These are phyloP conservation scores for Dromaius novaehollandiae DNA, from an alignment of 2,113 vertebrate species.

Conservation along the genomic window DNA sequence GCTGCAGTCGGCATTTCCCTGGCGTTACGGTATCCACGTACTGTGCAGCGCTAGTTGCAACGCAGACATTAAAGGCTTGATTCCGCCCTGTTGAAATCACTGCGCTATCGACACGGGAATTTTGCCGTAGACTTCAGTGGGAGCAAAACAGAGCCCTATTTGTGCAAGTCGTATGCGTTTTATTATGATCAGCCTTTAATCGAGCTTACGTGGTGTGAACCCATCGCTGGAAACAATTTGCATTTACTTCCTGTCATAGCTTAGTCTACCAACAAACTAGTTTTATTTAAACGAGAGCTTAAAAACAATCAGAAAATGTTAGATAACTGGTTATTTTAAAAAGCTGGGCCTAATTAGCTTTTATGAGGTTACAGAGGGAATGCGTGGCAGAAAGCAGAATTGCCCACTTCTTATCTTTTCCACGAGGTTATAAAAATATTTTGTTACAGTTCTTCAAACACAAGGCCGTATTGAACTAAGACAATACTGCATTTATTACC, in stretches of 20 bases:
- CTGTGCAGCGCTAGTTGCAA: neutral
- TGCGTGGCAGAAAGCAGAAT: slow-evolving; percentile 27
- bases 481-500: slow-evolving; percentile 52
- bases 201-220: neutral
- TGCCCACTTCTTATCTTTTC: slow-evolving; percentile 39
- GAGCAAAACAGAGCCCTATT: neutral
- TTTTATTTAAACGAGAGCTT: slow-evolving; percentile 41
- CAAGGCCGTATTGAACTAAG: neutral
- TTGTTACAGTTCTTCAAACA: slow-evolving; percentile 51
- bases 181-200: neutral
- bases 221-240: neutral
- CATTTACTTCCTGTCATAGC: neutral
- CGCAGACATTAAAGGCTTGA: neutral
- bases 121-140: neutral
- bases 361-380: slow-evolving; percentile 11
- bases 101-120: neutral
- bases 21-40: neutral
- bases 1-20: neutral
- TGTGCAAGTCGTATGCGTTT: neutral
- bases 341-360: slow-evolving; percentile 36
- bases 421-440: slow-evolving; percentile 58
- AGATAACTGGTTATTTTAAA: slow-evolving; percentile 24
- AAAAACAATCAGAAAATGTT: neutral
- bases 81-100: neutral
- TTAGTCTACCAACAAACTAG: neutral